Base-by-base conservation (phyloP, 2,888 invertebrate genomes). In the Capitulum mitella region DNA sequence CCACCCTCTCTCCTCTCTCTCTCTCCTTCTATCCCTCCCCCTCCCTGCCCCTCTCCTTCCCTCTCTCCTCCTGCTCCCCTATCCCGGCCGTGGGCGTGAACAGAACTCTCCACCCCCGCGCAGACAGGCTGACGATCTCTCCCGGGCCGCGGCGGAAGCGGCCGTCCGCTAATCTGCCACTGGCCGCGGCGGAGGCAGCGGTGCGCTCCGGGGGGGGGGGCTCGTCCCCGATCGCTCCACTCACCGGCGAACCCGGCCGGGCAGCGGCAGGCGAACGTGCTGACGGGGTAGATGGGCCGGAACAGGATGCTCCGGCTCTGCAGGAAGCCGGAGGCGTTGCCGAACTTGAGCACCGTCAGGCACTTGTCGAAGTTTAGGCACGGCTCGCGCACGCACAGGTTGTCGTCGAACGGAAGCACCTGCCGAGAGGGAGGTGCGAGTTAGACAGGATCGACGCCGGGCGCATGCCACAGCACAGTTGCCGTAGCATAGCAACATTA, bases 401-500 rank as follows among this genome's bases (percentile, higher is more conserved):
- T 97, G 85, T 98, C 98, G 84, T 97, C 97, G 85, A 98, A 98
- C 0, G 98, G 97, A 16, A 97, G 86, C 0, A 98, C 94, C 89
- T 93, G 75, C 46, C n/a, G 32, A 14, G 40, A 16, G n/a, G 58
- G n/a, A n/a, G n/a, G n/a, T n/a, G n/a, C n/a, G n/a, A n/a, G n/a
- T n/a, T n/a, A n/a, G n/a, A n/a, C n/a, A n/a, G n/a, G n/a, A n/a
- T n/a, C n/a, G n/a, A n/a, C n/a, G n/a, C n/a, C n/a, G n/a, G n/a
- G n/a, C n/a, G n/a, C n/a, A n/a, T n/a, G n/a, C n/a, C n/a, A n/a
- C n/a, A n/a, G n/a, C n/a, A n/a, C n/a, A n/a, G n/a, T n/a, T n/a
- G n/a, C n/a, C n/a, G n/a, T n/a, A n/a, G n/a, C n/a, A n/a, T n/a
- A n/a, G n/a, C n/a, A n/a, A n/a, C n/a, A n/a, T n/a, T n/a, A n/a